A percentile compares a stretch with the other conserved stretches of the same genome.
These are phyloP conservation scores for Halictus rubicundus DNA, from an alignment of 1,140 invertebrate species.

Conservation along the genomic window DNA sequence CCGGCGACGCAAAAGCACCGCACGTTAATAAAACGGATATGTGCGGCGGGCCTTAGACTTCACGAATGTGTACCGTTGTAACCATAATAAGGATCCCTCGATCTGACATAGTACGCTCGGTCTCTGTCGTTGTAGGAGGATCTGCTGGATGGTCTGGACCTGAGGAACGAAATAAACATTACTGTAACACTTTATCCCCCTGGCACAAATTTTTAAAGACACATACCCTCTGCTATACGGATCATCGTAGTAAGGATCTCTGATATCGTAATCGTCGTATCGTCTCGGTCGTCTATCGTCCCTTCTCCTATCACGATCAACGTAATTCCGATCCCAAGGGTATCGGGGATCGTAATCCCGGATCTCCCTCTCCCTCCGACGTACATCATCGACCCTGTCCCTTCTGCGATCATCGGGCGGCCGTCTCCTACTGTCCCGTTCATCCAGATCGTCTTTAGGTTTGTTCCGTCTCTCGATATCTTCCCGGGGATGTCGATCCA, in stretches of 20 bases:
- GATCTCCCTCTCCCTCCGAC: constrained; percentile 66
- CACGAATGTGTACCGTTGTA: constrained; percentile 69
- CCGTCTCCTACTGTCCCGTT: constrained; percentile 74
- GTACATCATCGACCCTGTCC: constrained; percentile 67
- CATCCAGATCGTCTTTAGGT: constrained; percentile 75
- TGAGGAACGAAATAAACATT: constrained; percentile 52
- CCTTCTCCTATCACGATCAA: constrained; percentile 73
- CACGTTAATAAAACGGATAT: too few relatives aligned
- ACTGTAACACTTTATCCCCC: not conserved
- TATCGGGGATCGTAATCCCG: constrained; percentile 74
- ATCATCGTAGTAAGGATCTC: constrained; percentile 78
- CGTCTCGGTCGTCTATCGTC: constrained; percentile 72
- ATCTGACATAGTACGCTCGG: constrained; percentile 76
- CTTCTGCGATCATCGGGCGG: constrained; percentile 69
- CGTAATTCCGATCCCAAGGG: constrained; percentile 70
- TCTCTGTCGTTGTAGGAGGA: constrained; percentile 81
- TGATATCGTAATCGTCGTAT: constrained; percentile 76
- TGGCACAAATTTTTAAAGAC: not conserved
- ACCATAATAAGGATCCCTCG: constrained; percentile 77
- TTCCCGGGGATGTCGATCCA: constrained; percentile 70
- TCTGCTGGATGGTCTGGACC: constrained; percentile 81
- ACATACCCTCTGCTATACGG: constrained; percentile 74
- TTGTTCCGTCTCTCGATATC: constrained; percentile 70
- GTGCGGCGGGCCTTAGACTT: too few relatives aligned
- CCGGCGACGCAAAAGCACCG: too few relatives aligned